phyloP scores from a whole-genome alignment of 2,888 invertebrate species.

The Pyrochroa serraticornis region DNA sequence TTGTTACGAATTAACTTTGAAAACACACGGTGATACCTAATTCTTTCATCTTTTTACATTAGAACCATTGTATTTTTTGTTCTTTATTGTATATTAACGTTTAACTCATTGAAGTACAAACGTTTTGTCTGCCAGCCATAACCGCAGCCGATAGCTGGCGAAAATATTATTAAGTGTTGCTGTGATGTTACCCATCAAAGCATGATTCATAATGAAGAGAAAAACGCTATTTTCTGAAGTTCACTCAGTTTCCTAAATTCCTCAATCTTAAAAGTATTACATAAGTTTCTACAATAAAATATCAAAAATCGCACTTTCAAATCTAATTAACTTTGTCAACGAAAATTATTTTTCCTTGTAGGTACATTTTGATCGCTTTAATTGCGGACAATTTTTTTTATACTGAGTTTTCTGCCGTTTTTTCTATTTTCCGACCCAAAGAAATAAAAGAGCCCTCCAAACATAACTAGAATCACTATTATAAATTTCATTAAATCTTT shows the following conservation, averaged over 20 bases:
- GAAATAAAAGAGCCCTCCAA: constrained; percentile 37
- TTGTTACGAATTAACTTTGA: no score
- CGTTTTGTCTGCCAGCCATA: no score
- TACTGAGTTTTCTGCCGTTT: constrained; percentile 43
- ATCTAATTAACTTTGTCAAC: constrained; percentile 61
- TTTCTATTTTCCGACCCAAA: constrained; percentile 43
- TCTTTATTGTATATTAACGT: no score
- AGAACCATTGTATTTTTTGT: no score
- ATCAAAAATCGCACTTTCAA: constrained; percentile 33
- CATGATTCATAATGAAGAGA: no score
- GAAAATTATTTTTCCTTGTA: constrained; percentile 46
- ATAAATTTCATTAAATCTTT: no score
- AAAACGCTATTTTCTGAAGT: constrained; percentile 42
- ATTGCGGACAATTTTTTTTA: constrained; percentile 45
- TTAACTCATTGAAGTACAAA: no score
- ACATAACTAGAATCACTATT: constrained; percentile 44
- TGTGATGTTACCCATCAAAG: no score
- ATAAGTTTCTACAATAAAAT: background rate
- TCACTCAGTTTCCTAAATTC: constrained; percentile 66
- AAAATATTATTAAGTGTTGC: no score
- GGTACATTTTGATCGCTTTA: constrained; percentile 48
- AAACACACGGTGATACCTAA: no score
- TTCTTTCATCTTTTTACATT: no score
- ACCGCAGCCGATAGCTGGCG: no score
- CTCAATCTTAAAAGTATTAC: constrained; percentile 59